Evolutionary conservation across 2,888 invertebrate genomes (phyloP).

Genomic region (Thereva nobilitata): DNA sequence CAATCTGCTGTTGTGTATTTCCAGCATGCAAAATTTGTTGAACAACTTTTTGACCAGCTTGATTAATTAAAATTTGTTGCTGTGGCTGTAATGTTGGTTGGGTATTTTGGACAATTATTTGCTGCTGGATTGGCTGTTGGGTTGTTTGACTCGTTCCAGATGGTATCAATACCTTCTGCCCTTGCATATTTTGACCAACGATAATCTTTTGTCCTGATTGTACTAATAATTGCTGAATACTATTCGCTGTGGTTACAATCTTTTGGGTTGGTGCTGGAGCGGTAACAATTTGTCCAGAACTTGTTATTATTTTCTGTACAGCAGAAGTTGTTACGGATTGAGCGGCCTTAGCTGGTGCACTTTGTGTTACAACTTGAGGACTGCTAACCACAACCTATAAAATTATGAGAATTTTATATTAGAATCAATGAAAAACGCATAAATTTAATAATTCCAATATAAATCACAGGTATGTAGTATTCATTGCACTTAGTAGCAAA

Average conservation of each 20-base stretch:
- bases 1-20: slow-evolving; percentile 57
- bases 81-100: slow-evolving; percentile 28
- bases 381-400: slow-evolving; percentile 23
- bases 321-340: slow-evolving; percentile 4
- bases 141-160: slow-evolving; percentile 44
- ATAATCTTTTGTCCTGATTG: slow-evolving; percentile 54
- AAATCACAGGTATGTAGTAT: no score
- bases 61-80: slow-evolving; percentile 45
- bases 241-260: slow-evolving; percentile 45
- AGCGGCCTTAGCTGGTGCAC: slow-evolving; percentile 13
- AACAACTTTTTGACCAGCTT: slow-evolving; percentile 54
- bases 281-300: slow-evolving; percentile 37
- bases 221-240: slow-evolving; percentile 54
- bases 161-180: slow-evolving; percentile 57
- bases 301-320: slow-evolving; percentile 40
- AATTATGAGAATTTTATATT: not conserved
- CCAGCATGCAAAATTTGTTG: slow-evolving; percentile 58
- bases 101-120: slow-evolving; percentile 32
- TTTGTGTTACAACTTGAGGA: slow-evolving; percentile 24
- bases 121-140: slow-evolving; percentile 36
- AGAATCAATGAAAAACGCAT: not conserved
- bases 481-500: no score
- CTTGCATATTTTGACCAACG: slow-evolving; percentile 55
- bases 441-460: not conserved
- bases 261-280: slow-evolving; percentile 31